Conservation (phyloP, 2,113 vertebrate genomes). For the Oenanthe oenanthe region DNA sequence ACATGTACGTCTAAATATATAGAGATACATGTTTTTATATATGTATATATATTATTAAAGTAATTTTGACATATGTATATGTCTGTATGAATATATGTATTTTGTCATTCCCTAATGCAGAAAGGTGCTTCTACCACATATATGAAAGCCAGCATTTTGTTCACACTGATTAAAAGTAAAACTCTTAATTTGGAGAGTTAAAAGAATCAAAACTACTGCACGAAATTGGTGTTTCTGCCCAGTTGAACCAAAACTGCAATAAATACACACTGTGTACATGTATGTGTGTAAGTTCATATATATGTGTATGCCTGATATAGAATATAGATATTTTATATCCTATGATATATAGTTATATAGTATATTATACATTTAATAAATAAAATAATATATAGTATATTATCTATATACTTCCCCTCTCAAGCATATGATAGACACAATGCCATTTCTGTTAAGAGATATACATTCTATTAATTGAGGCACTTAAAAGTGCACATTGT, state of each 20-base stretch:
- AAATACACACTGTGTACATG: no score
- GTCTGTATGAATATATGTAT: background rate
- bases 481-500: background rate
- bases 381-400: background rate
- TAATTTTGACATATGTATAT: background rate
- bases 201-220: background rate
- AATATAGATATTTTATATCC: background rate
- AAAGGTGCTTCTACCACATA: background rate
- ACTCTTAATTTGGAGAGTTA: background rate
- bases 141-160: background rate
- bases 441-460: background rate
- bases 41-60: background rate
- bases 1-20: fast-evolving
- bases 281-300: background rate
- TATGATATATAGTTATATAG: background rate
- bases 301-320: background rate
- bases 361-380: background rate
- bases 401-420: background rate
- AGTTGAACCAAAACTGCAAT: no score
- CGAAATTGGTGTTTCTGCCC: no score
- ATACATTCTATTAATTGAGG: background rate
- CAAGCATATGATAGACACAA: background rate
- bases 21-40: no score
- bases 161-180: background rate
- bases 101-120: background rate